Conservation (phyloP, 2,113 vertebrate species). For the Hoplias malabaricus region DNA sequence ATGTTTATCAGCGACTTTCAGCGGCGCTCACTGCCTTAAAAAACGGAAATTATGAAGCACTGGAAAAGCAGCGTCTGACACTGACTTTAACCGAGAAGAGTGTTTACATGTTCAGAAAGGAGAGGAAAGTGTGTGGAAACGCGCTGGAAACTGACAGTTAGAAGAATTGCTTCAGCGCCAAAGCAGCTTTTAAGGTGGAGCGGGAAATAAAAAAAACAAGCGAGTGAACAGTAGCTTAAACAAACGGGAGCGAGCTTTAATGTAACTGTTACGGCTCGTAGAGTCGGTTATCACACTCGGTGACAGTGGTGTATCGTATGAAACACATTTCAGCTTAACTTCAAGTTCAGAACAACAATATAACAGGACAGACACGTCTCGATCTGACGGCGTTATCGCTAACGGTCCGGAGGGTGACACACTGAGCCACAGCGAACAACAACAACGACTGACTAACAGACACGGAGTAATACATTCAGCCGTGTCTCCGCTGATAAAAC, state of each 20-base stretch:
- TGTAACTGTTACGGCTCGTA: too few species aligned
- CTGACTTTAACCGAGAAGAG: not conserved
- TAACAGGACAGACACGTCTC: not conserved
- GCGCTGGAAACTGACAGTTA: slow-evolving; percentile 11
- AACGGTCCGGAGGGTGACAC: not conserved
- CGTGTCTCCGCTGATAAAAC: not conserved
- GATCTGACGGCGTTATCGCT: not conserved
- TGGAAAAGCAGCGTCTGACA: slow-evolving; percentile 10
- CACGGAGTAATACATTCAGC: too few species aligned
- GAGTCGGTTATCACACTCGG: not conserved
- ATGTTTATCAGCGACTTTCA: slow-evolving; percentile 19
- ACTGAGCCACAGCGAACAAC: not conserved
- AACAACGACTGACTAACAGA: not conserved
- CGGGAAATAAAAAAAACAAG: too few species aligned
- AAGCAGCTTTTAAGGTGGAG: too few species aligned
- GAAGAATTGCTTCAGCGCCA: too few species aligned
- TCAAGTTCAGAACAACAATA: not conserved
- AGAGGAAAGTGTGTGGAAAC: slow-evolving; percentile 2
- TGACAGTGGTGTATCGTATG: not conserved
- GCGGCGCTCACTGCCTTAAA: not conserved
- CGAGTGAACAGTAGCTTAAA: too few species aligned
- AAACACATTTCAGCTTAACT: not conserved
- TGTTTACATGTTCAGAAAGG: not conserved
- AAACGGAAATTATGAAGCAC: slow-evolving; percentile 44
- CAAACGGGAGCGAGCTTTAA: too few species aligned